Percentiles rank a stretch among this genome's conserved stretches.
Conservation (phyloP, 1,140 invertebrate species). For the Nilaparvata lugens region DNA sequence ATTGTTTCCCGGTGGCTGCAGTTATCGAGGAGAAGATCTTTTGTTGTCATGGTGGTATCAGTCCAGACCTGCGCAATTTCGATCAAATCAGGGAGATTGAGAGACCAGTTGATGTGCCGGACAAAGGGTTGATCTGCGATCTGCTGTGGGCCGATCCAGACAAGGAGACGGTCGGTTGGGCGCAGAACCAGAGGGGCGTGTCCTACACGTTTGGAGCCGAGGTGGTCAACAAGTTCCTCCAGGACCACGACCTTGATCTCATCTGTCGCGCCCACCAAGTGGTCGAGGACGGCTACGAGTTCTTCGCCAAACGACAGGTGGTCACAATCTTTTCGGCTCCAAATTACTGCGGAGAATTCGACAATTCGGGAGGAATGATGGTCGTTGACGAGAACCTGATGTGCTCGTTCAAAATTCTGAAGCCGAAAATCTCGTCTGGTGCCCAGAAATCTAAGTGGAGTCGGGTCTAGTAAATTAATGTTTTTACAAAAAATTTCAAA, state of each 20-base stretch:
- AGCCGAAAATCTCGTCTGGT: too few species aligned
- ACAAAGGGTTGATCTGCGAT: constrained; percentile 61
- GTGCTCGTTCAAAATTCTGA: too few species aligned
- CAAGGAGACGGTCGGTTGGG: constrained; percentile 60
- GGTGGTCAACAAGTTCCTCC: too few species aligned
- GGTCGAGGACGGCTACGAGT: constrained; percentile 86
- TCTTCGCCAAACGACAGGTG: constrained; percentile 81
- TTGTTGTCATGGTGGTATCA: constrained; percentile 50
- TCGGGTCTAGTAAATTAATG: too few species aligned
- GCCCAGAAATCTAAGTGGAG: too few species aligned
- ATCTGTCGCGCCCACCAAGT: too few species aligned
- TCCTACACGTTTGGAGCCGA: constrained; percentile 92
- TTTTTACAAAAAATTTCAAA: too few species aligned
- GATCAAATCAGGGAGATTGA: constrained; percentile 55
- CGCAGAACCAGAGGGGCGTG: constrained; percentile 91
- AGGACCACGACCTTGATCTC: too few species aligned
- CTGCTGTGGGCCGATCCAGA: constrained; percentile 78
- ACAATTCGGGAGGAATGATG: too few species aligned
- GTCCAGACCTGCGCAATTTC: constrained; percentile 47
- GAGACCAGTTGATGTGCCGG: constrained; percentile 58
- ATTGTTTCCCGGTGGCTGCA: constrained; percentile 26
- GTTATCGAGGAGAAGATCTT: constrained; percentile 50
- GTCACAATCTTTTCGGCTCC: constrained; percentile 83
- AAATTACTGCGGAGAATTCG: constrained; percentile 82
- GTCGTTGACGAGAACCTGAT: too few species aligned